Evolutionary conservation across 2,113 vertebrate genomes (phyloP).

Genomic region (Ptyas mucosa): DNA sequence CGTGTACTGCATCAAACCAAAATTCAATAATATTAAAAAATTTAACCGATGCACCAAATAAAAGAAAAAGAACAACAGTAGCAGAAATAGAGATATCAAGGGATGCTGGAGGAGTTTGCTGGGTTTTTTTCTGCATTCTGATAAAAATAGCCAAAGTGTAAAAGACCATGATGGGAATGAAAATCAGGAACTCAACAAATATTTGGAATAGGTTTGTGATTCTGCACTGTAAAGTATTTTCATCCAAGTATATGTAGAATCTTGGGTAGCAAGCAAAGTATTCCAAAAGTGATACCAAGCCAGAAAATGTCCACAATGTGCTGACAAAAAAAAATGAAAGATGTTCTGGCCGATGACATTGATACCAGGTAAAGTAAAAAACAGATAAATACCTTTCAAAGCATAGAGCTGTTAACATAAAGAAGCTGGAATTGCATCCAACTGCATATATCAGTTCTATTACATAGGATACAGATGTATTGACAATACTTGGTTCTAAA

Average conservation of each 20-base stretch:
- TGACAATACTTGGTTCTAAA: not conserved
- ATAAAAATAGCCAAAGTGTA: slow-evolving; percentile 13
- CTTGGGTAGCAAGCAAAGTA: slow-evolving; percentile 15
- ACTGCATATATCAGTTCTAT: not conserved
- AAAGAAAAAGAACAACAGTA: not conserved
- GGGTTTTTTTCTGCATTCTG: slow-evolving; percentile 16
- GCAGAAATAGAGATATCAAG: fast-evolving
- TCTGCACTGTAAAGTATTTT: not conserved
- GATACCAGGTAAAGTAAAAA: not conserved
- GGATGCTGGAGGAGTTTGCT: fast-evolving
- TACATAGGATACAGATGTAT: not conserved
- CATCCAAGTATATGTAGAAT: not conserved
- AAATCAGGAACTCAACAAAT: slow-evolving; percentile 15
- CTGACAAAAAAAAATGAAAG: fast-evolving
- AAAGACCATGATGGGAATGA: not conserved
- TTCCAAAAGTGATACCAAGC: not conserved
- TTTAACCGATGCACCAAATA: slow-evolving; percentile 28
- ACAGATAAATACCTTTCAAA: not conserved
- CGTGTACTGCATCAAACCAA: not conserved
- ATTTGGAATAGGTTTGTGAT: not conserved
- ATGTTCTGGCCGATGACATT: not conserved
- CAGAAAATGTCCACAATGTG: not conserved
- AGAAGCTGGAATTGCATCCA: slow-evolving; percentile 2
- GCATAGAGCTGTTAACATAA: slow-evolving; percentile 18
- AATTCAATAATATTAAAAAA: not conserved